Base-by-base conservation (phyloP, 2,797 vertebrate genomes). In the Cuculus canorus region DNA sequence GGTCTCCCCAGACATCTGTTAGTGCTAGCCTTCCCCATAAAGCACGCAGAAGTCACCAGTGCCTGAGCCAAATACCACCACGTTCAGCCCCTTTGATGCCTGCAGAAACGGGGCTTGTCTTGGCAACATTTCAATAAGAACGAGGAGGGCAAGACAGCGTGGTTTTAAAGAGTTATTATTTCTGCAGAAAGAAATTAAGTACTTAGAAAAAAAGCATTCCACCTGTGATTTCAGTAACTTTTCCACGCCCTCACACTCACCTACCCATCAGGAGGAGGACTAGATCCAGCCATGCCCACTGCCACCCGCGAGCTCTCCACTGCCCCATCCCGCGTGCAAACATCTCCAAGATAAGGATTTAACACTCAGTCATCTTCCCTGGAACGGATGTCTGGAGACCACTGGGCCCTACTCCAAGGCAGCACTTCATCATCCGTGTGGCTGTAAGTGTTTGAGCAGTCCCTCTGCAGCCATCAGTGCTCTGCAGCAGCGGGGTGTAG, bases 341-440 rank as follows among this genome's bases (percentile, higher is more conserved):
- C 41, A 35, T 66, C 65, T 93, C 70, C 52, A 39, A 75, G 82
- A 81, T 66, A 91, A 91, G 56, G 61, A 86, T 78, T 83, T 86
- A 77, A 91, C 60, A 78, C 65, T 37, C 91, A 79, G 78, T 9
- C 65, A 86, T 60, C 69, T 68, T 80, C 61, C n/a, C 18, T 2
- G 15, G 41, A 78, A 78, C 5, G 15, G 65, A 86, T 87, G 53
- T 53, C 78, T 89, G 88, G 48, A 86, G 84, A 70, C 35, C 35
- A 30, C 81, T 66, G 72, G 92, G 87, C 87, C 60, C 39, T 63
- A 12, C n/a, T 87, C 86, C 82, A 92, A 91, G 65, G 61, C 82
- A 78, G 75, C 79, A 81, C 75, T 90, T 93, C 88, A 93, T 91
- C 69, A 84, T 82, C 78, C 33, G 35, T 33, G 61, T 27, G 71